Conservation (phyloP, 1,140 invertebrate genomes). For the Sycophila sp. region DNA sequence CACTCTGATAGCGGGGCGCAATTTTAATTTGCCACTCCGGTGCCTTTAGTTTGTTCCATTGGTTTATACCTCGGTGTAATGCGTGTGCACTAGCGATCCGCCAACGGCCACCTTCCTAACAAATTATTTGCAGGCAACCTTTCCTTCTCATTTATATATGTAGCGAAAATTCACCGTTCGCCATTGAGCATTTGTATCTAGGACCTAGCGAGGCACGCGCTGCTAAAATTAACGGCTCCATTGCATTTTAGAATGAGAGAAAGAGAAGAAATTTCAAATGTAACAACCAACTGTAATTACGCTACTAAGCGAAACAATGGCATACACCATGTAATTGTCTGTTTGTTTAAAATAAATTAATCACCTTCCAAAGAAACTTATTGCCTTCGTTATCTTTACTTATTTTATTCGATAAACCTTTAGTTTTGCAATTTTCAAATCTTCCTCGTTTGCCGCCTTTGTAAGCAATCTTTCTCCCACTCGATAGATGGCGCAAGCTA, state of each 20-base stretch:
- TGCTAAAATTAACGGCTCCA: conserved; percentile 29
- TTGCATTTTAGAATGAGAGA: conserved; percentile 30
- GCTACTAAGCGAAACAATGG: conserved; percentile 45
- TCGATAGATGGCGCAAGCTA: too few relatives aligned
- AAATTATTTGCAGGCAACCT: too few relatives aligned
- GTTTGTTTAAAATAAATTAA: conserved; percentile 60
- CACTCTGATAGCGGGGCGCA: too few relatives aligned
- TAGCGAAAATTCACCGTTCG: conserved; percentile 21
- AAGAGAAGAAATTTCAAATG: conserved; percentile 40
- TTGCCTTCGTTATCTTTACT: background rate
- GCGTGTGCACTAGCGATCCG: too few relatives aligned
- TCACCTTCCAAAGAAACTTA: conserved; percentile 34
- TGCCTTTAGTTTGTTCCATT: too few relatives aligned
- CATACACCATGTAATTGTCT: conserved; percentile 50
- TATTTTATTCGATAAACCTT: background rate
- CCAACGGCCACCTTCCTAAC: too few relatives aligned
- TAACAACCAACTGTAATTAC: conserved; percentile 48
- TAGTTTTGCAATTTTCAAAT: background rate
- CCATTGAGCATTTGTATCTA: conserved; percentile 27
- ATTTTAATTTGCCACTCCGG: too few relatives aligned
- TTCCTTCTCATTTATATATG: background rate
- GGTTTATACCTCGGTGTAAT: too few relatives aligned
- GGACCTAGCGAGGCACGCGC: conserved; percentile 29
- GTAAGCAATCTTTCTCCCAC: too few relatives aligned
- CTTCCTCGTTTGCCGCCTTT: background rate